Conservation (phyloP, 2,797 vertebrate species). For the Myotis myotis region DNA sequence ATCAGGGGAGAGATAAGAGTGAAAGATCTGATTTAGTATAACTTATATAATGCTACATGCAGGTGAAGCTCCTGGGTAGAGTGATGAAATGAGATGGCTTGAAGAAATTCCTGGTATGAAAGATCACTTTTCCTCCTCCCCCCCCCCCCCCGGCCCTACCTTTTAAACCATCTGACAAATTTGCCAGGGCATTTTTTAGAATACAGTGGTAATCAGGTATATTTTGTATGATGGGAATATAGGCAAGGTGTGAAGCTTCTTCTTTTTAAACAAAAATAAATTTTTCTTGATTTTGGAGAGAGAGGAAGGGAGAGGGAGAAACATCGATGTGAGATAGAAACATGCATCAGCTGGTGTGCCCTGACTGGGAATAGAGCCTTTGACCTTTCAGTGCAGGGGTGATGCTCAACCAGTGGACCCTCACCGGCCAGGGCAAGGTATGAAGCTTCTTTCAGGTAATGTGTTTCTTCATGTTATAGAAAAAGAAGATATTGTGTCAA, state of each 20-base stretch:
- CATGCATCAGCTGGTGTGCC: too few species aligned
- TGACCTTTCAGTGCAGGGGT: too few species aligned
- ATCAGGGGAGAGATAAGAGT: not conserved
- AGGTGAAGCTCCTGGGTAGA: not conserved
- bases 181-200: not conserved
- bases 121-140: not conserved
- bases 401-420: too few species aligned
- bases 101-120: not conserved
- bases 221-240: not conserved
- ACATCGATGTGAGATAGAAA: too few species aligned
- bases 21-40: not conserved
- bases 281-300: too few species aligned
- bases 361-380: too few species aligned
- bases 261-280: not conserved
- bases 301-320: too few species aligned
- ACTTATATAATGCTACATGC: not conserved
- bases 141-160: rapidly evolving
- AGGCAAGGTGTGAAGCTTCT: not conserved
- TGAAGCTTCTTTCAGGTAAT: not conserved
- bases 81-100: not conserved
- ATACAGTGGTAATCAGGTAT: not conserved
- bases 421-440: not conserved
- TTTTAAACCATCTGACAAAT: not conserved
- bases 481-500: not conserved
- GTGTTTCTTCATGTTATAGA: not conserved